Evolutionary conservation across 1,140 invertebrate genomes (phyloP), one percentile per base, ranked within the genome.

Genomic region (Artemia franciscana): DNA sequence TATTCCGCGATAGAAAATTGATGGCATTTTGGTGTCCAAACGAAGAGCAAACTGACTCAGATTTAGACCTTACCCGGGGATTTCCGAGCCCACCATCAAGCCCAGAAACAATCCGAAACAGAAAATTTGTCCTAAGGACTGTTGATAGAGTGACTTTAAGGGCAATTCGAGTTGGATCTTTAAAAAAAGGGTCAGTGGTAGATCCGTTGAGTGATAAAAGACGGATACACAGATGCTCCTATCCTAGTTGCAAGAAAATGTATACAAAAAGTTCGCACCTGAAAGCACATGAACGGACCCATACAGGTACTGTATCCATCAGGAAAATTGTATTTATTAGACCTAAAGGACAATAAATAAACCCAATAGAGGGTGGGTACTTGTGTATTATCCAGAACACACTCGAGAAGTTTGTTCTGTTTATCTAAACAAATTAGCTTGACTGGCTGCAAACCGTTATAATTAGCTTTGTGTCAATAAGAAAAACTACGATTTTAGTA

Each of bases 211-310:
- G 71, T 21, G 39, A 60, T 12, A 25, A 62, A 12, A 60, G 57
- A 9, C 70, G 88, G 73, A 88, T 91, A 74, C 91, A 95, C 79
- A 87, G 91, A 74, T 96, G 92, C 80, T 86, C 90, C 76, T 94
- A 91, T 75, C 83, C 86, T 60, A 88, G 88, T 62, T 98, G 93
- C 76, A 91, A 91, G 71, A 97, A 97, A 75, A 88, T 94, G 60
- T 97, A 97, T 75, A 95, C 91, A 61, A 97, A 97, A 77, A 93
- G 90, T 72, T 95, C 91, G 62, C 92, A 97, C 75, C 80, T 97
- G 51, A 97, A 96, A 75, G 92, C 92, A 18, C 92, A 97, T 72
- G 86, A 93, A 76, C 77, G 92, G 72, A 95, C 91, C 67, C 92
- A 97, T 72, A 98, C 93, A 77, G 93, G 93, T 94, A 74, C n/a